phyloP scores from a whole-genome alignment of 2,797 vertebrate species.

The Enteromius afrohamiltoni region DNA sequence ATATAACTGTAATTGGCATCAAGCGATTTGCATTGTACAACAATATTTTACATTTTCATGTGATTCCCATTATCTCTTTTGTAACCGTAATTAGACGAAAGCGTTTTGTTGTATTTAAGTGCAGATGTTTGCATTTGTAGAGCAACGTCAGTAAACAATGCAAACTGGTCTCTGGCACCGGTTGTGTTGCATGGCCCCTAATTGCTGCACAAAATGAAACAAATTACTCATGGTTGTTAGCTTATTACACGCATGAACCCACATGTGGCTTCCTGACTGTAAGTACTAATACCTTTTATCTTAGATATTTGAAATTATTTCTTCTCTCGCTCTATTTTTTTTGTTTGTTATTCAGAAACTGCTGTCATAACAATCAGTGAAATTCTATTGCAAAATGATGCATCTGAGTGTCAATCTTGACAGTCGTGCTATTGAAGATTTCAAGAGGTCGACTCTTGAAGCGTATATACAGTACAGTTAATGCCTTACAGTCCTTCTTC shows the following conservation, averaged over 20 bases:
- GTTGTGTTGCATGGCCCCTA: conserved; percentile 58
- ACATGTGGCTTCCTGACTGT: conserved; percentile 69
- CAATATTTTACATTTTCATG: neutral
- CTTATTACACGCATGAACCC: conserved; percentile 61
- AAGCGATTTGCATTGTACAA: neutral
- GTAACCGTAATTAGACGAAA: neutral
- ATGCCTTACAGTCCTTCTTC: neutral
- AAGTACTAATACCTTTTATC: conserved; percentile 63
- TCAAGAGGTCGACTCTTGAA: too few relatives aligned
- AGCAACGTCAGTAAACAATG: conserved; percentile 26
- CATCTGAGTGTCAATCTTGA: neutral
- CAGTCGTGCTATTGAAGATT: neutral
- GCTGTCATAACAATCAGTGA: neutral
- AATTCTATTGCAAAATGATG: neutral
- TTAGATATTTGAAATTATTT: neutral
- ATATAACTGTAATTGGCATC: neutral
- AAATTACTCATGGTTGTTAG: conserved; percentile 68
- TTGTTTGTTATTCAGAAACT: neutral
- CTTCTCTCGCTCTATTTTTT: neutral
- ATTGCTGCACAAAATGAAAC: conserved; percentile 57
- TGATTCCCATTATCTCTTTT: conserved; percentile 4
- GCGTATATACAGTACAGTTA: neutral
- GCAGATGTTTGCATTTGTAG: conserved; percentile 46
- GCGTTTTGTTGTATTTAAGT: conserved; percentile 26
- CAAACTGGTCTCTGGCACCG: conserved; percentile 23